Percentiles rank a stretch among this genome's conserved stretches.
These are phyloP conservation scores for Miniopterus natalensis DNA, from an alignment of 2,113 vertebrate species.

Conservation along the genomic window DNA sequence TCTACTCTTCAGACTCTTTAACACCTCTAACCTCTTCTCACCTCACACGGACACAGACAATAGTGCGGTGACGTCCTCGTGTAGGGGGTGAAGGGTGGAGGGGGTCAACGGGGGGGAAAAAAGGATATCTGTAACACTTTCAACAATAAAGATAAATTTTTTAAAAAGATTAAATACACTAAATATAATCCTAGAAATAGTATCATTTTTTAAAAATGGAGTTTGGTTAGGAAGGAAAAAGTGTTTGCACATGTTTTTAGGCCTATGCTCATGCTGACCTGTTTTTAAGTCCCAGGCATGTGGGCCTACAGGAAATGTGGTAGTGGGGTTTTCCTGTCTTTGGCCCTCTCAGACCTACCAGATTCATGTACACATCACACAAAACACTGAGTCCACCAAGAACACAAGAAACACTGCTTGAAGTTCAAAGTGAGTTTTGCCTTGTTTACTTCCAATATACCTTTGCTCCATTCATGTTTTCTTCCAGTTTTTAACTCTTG, in stretches of 20 bases:
- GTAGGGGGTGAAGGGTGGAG: no score
- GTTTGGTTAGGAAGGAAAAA: not conserved
- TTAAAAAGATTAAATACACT: not conserved
- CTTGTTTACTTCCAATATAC: not conserved
- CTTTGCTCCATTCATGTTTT: conserved; percentile 14
- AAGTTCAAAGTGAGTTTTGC: not conserved
- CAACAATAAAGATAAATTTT: no score
- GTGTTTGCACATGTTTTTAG: not conserved
- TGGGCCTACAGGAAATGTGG: not conserved
- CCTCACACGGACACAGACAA: no score
- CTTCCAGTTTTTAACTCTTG: not conserved
- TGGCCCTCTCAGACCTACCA: not conserved
- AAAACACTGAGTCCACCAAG: not conserved
- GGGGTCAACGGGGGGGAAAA: no score
- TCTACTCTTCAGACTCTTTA: conserved; percentile 31
- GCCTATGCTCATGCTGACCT: not conserved
- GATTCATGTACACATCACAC: not conserved
- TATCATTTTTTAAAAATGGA: not conserved
- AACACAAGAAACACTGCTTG: not conserved
- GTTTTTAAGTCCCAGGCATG: not conserved
- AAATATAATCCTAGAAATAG: not conserved
- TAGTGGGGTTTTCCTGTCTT: not conserved
- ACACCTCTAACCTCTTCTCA: not conserved
- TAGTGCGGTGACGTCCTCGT: no score
- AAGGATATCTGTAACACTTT: no score